Percentiles rank a stretch among this genome's conserved stretches.
Evolutionary conservation across 2,888 invertebrate species (phyloP).

Genomic region (Ophion costatus): DNA sequence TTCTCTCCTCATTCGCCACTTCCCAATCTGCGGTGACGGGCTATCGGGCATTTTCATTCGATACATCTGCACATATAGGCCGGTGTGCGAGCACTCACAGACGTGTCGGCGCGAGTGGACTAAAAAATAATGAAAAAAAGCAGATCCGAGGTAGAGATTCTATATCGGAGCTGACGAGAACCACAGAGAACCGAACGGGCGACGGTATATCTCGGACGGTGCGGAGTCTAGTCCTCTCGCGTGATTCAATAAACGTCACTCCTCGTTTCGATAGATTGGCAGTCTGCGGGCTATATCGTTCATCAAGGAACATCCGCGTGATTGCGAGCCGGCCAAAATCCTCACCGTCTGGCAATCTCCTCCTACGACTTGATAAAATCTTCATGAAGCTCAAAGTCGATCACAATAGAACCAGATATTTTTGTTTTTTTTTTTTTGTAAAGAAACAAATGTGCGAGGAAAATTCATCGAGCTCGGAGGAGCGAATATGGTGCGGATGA

Average conservation of each 20-base stretch:
- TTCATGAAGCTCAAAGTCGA: too few species aligned
- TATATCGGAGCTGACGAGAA: slow-evolving; percentile 24
- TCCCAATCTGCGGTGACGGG: slow-evolving; percentile 46
- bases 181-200: slow-evolving; percentile 51
- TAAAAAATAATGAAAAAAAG: slow-evolving; percentile 16
- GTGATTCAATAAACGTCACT: slow-evolving; percentile 78
- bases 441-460: too few species aligned
- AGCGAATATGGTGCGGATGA: too few species aligned
- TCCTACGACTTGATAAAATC: too few species aligned
- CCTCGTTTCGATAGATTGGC: slow-evolving; percentile 71
- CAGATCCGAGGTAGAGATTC: slow-evolving; percentile 9
- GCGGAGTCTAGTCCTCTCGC: slow-evolving; percentile 62
- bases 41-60: slow-evolving; percentile 47
- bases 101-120: slow-evolving; percentile 42
- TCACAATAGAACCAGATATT: too few species aligned
- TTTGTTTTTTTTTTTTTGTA: too few species aligned
- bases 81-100: slow-evolving; percentile 47
- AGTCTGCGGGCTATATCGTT: slow-evolving; percentile 51
- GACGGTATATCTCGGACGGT: slow-evolving; percentile 65
- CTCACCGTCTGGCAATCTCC: too few species aligned
- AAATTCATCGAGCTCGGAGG: too few species aligned
- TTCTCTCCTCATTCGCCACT: slow-evolving; percentile 11
- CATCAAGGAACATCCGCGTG: neutral
- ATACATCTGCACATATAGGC: neutral
- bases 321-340: neutral